Percentiles rank a stretch among this genome's conserved stretches.
These are phyloP conservation scores for Rhodinocichla rosea DNA, from an alignment of 2,113 vertebrate genomes.

Conservation along the genomic window DNA sequence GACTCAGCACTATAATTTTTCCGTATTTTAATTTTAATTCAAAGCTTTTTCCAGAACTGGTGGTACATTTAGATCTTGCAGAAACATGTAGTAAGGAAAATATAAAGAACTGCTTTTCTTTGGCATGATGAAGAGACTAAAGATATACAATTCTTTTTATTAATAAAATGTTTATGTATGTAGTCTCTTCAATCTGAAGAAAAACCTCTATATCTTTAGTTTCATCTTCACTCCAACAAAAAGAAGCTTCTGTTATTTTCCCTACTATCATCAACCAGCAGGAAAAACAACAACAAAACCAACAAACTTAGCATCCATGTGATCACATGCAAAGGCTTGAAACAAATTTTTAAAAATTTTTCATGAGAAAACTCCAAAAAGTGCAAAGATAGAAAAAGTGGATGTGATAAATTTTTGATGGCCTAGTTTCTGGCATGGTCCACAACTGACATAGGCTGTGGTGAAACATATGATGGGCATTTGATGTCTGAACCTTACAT, in stretches of 20 bases:
- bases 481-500: not conserved
- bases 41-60: not conserved
- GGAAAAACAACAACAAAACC: not conserved
- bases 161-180: not conserved
- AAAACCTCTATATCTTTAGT: not conserved
- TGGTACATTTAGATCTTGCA: not conserved
- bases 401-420: not conserved
- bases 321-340: not conserved
- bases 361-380: not conserved
- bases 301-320: not conserved
- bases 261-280: not conserved
- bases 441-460: not conserved
- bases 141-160: not conserved
- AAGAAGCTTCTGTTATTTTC: not conserved
- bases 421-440: not conserved
- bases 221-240: not conserved
- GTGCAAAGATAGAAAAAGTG: not conserved
- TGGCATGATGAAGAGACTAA: not conserved
- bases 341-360: not conserved
- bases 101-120: not conserved
- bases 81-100: not conserved
- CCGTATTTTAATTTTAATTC: not conserved
- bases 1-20: not conserved
- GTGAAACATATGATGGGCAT: not conserved
- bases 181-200: not conserved